phyloP scores from a whole-genome alignment of 2,888 invertebrate genomes.

The Bombylius major region DNA sequence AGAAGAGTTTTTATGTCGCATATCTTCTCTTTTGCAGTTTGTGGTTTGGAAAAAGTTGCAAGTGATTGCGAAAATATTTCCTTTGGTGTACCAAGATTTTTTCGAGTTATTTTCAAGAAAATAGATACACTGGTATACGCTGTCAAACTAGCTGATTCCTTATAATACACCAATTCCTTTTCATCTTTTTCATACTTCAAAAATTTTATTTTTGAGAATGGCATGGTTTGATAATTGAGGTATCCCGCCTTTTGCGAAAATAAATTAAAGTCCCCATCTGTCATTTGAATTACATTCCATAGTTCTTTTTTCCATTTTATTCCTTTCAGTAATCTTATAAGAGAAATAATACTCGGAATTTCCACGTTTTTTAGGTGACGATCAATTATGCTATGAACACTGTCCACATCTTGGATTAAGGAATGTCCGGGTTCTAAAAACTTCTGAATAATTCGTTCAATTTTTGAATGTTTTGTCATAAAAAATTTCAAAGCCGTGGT shows the following conservation, averaged over 20 bases:
- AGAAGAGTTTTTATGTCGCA: too few species aligned
- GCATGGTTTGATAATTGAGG: neutral
- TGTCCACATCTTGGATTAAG: neutral
- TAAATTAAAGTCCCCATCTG: neutral
- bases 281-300: neutral
- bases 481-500: neutral
- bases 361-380: neutral
- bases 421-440: neutral
- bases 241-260: neutral
- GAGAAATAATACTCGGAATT: neutral
- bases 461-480: neutral
- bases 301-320: neutral
- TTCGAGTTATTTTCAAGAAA: too few species aligned
- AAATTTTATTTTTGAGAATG: neutral
- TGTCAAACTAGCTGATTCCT: too few species aligned
- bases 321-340: neutral
- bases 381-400: neutral
- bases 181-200: conserved; percentile 26
- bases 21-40: too few species aligned
- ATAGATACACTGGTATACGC: too few species aligned
- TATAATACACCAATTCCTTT: conserved; percentile 11
- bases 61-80: too few species aligned
- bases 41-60: too few species aligned
- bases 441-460: neutral
- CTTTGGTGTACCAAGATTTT: too few species aligned